phyloP scores from a whole-genome alignment of 2,113 vertebrate genomes.

The Bos indicus region DNA sequence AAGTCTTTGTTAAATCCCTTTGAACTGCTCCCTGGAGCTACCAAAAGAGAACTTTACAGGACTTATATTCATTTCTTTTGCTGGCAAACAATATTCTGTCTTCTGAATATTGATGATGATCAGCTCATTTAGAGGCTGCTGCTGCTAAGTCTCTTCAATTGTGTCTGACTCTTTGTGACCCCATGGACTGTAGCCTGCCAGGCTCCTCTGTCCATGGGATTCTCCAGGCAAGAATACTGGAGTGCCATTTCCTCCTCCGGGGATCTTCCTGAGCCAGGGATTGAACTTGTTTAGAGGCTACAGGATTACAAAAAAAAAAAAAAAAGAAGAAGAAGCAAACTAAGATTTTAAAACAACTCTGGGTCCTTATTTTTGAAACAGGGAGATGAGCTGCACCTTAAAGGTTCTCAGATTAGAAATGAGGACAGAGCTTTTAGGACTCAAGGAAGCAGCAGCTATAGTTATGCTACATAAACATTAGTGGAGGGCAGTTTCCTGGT shows the following conservation, averaged over 20 bases:
- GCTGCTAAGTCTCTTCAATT: no score
- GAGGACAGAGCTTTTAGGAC: not conserved
- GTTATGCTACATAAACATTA: not conserved
- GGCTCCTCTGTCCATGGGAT: no score
- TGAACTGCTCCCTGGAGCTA: conserved; percentile 60
- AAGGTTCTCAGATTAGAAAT: not conserved
- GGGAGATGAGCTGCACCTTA: not conserved
- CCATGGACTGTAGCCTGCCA: no score
- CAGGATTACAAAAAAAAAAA: not conserved
- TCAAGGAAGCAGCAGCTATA: not conserved
- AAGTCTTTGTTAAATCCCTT: conserved; percentile 73
- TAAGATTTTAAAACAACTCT: conserved; percentile 1
- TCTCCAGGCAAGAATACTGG: no score
- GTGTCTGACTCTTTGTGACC: not conserved
- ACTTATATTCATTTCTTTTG: conserved; percentile 76
- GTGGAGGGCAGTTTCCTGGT: not conserved
- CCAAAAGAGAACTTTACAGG: conserved; percentile 74
- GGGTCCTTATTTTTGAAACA: not conserved
- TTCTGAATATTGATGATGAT: conserved; percentile 69
- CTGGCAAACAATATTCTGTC: conserved; percentile 73
- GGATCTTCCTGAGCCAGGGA: not conserved
- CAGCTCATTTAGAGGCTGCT: conserved; percentile 39
- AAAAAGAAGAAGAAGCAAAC: not conserved
- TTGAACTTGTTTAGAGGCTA: not conserved
- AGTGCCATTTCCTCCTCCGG: not conserved